Evolutionary conservation across 2,113 vertebrate genomes (phyloP), one percentile per base, ranked within the genome.

Genomic region (Ageneiosus marmoratus): DNA sequence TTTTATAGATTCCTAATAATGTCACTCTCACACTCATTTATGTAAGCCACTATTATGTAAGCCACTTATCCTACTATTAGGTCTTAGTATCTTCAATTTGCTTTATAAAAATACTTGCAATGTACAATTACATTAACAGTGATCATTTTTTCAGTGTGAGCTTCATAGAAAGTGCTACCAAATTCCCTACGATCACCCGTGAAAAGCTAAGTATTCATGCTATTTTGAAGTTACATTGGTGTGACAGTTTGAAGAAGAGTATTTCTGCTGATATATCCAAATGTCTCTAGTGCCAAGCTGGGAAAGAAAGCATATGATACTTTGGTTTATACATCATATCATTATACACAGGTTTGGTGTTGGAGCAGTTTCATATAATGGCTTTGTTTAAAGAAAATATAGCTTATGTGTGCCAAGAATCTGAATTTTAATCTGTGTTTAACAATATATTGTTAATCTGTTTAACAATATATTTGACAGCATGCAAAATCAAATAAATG

Each of bases 281-380:
- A 69, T 80, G 63, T 48, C 62, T 67, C 62, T 65, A 37, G 16
- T 75, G 73, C 48, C 48, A 75, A 53, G 73, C 27, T 32, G 18
- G 73, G 29, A 75, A 53, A 46, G 37, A 73, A 56, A 56, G 34
- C 22, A 80, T 69, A 20, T 9, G 18, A 32, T 27, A 41, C 3
- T 58, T 46, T 11, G 15, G 12, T 81, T 60, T 20, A 32, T 24
- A 46, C 16, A 74, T 34, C 74, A 72, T 50, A 22, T 15, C 1
- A 72, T 34, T 4, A 48, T 50, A 27, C 63, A 69, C 63, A 69
- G 62, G 22, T 69, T 53, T 79, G 60, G 11, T 50, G 69, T 82
- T 81, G 16, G 37, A 79, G 60, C 20, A 56, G 63, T 70, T 34
- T 60, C 37, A 56, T 60, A 81, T 72, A 29, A 72, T 73, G 34